Conservation (phyloP, 2,888 invertebrate genomes). For the Phalera bucephala region DNA sequence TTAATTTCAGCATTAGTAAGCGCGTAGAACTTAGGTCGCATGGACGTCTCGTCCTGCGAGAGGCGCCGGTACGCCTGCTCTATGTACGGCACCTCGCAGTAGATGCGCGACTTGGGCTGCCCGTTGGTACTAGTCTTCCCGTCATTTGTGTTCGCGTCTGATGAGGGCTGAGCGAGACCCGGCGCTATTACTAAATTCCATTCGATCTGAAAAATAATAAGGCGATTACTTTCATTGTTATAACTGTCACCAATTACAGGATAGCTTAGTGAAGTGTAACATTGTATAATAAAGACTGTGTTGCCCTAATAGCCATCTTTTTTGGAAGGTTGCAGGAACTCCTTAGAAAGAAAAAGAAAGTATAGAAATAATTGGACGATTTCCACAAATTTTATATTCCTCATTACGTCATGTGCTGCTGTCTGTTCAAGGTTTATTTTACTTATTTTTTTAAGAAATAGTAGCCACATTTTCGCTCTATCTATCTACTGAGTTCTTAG, state of each 20-base stretch:
- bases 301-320: too few species aligned
- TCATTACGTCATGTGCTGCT: too few species aligned
- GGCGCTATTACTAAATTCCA: conserved; percentile 78
- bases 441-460: too few species aligned
- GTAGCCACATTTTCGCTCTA: too few species aligned
- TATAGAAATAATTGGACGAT: too few species aligned
- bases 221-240: background rate
- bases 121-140: conserved; percentile 55
- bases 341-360: too few species aligned
- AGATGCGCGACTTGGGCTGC: conserved; percentile 66
- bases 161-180: conserved; percentile 62
- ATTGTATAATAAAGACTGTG: too few species aligned
- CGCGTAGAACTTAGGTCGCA: conserved; percentile 96
- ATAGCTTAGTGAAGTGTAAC: too few species aligned
- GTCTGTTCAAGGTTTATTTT: too few species aligned
- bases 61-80: conserved; percentile 68
- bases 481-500: too few species aligned
- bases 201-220: conserved; percentile 57
- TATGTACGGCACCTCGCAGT: conserved; percentile 72
- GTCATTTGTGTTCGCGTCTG: conserved; percentile 47
- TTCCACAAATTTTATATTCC: too few species aligned
- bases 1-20: conserved; percentile 90
- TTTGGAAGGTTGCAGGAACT: too few species aligned
- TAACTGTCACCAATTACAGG: background rate
- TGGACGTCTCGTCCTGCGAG: conserved; percentile 84